phyloP scores from a whole-genome alignment of 2,888 invertebrate genomes.

The Pheosia gnoma region DNA sequence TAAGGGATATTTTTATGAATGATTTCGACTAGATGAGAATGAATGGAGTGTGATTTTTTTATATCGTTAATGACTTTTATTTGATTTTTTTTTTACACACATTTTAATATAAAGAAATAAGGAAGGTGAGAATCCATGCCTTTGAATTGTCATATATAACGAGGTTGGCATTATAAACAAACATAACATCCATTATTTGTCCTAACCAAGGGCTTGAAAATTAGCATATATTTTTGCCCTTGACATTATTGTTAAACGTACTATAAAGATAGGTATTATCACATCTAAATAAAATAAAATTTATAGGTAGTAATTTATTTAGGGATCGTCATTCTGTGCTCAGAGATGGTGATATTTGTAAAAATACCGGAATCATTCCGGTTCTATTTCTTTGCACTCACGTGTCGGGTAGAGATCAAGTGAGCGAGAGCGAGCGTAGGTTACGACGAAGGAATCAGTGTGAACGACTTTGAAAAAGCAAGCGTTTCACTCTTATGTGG shows the following conservation, averaged over 20 bases:
- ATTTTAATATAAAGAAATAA: background rate
- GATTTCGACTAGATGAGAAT: background rate
- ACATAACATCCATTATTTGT: constrained; percentile 34
- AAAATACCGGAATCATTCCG: too few species aligned
- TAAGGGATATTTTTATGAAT: constrained; percentile 17
- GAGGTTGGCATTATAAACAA: background rate
- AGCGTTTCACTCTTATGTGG: too few species aligned
- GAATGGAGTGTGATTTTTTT: background rate
- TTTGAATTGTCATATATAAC: background rate
- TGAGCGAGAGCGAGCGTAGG: background rate
- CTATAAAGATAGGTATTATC: constrained; percentile 16
- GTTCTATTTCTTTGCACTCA: background rate
- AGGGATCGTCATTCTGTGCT: background rate
- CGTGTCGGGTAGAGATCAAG: background rate
- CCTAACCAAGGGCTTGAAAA: constrained; percentile 35
- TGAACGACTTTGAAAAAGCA: background rate
- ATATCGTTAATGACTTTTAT: background rate
- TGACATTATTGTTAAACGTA: constrained; percentile 29
- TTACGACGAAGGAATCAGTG: background rate
- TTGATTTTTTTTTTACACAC: background rate
- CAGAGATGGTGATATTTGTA: background rate
- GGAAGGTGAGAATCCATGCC: background rate
- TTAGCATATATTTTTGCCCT: constrained; percentile 19
- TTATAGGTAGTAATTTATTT: constrained; percentile 2
- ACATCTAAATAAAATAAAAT: constrained; percentile 10